Base-by-base conservation (phyloP, 2,888 invertebrate species). In the Heliconius ethilla region DNA sequence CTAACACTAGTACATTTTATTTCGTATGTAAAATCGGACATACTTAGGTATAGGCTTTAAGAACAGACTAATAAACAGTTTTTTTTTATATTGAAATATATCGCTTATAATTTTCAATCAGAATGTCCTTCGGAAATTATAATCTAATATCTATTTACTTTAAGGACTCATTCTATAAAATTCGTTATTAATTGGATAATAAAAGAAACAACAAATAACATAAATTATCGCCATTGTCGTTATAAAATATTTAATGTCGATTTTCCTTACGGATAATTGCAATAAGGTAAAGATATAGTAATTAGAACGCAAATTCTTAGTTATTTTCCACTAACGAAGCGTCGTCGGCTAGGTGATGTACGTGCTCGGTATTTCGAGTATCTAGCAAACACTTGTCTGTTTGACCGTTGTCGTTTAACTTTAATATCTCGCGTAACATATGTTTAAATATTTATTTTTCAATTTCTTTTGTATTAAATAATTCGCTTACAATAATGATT, bases 321-420 rank as follows among this genome's bases (percentile, higher is more conserved):
- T 76, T 67, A 78, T 78, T 78, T 78, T 78, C 78, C 78, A 67
- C 66, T 76, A 63, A 18, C n/a, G 40, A 37, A 45, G 62, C 73
- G 76, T 69, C 73, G 76, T 69, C 55, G 33, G 29, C 66, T 33
- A 25, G 37, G 45, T 70, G 70, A 59, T 70, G 27, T 51, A 37
- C 37, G 63, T 62, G 66, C 22, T 40, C 45, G 78, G 40, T 69
- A 70, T 78, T 75, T 79, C 66, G 37, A 79, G 78, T 79, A 73
- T 78, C 69, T 40, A 15, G 59, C 73, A 79, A 79, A 79, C 78
- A 78, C 78, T 78, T 15, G 69, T 74, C 18, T 73, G 67, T 75
- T 65, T 73, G 70, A 72, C 72, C 65, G 33, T 29, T 70, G 75
- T 79, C 75, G 75, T 79, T 72, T 77, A 67, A 72, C 79, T 72